A percentile compares a stretch with the other conserved stretches of the same genome.
Evolutionary conservation across 2,113 vertebrate genomes (phyloP).

Genomic region (Myiopsitta monachus): DNA sequence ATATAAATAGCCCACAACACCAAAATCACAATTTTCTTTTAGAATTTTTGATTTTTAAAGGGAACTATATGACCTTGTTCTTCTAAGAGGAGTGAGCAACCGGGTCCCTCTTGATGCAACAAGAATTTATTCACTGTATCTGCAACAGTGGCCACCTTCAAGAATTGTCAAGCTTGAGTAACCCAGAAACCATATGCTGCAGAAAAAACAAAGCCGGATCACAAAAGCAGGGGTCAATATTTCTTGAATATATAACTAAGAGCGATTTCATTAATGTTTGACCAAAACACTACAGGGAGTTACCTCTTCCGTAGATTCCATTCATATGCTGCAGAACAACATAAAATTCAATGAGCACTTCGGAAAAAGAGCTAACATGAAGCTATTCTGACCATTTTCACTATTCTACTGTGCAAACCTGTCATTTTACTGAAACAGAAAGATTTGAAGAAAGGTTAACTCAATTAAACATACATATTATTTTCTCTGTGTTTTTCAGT

Average conservation of each 20-base stretch:
- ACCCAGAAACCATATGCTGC: not conserved
- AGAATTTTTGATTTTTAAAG: not conserved
- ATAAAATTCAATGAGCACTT: not conserved
- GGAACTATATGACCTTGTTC: not conserved
- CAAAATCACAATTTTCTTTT: not conserved
- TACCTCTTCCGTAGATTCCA: constrained; percentile 61
- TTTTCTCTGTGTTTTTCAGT: not conserved
- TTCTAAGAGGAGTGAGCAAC: not conserved
- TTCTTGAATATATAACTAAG: constrained; percentile 76
- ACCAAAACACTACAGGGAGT: constrained; percentile 78
- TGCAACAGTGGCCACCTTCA: not conserved
- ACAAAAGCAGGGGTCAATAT: constrained; percentile 72
- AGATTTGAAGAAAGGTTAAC: not conserved
- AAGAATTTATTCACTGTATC: not conserved
- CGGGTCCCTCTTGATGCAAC: not conserved
- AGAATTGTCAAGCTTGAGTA: not conserved
- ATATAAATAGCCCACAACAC: fast-evolving
- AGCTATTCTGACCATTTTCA: not conserved
- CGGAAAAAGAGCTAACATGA: not conserved
- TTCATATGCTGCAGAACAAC: not conserved
- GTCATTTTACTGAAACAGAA: not conserved
- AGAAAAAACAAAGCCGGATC: constrained; percentile 48
- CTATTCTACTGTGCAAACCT: not conserved
- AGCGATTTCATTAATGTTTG: constrained; percentile 81
- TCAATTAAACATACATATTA: not conserved